Percentiles rank a stretch among this genome's conserved stretches.
Evolutionary conservation across 2,113 vertebrate genomes (phyloP).

Genomic region (Nothocercus nigrocapillus): DNA sequence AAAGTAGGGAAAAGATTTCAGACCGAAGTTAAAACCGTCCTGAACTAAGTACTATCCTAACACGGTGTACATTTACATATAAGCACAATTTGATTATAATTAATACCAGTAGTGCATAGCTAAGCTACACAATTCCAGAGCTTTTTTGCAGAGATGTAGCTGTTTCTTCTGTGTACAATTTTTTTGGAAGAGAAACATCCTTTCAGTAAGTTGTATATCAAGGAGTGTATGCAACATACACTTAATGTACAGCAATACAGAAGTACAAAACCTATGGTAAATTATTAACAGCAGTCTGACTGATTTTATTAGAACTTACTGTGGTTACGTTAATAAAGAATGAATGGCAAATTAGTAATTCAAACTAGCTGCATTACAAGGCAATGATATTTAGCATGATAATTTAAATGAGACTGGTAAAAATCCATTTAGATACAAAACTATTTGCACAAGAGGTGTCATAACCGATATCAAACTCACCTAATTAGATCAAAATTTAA

Average conservation of each 20-base stretch:
- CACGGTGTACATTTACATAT: neutral
- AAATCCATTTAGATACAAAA: neutral
- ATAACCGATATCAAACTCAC: neutral
- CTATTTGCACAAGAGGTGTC: neutral
- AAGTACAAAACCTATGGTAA: neutral
- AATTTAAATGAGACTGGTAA: conserved; percentile 2
- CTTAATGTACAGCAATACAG: neutral
- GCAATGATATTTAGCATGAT: neutral
- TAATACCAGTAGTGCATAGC: neutral
- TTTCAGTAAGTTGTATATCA: neutral
- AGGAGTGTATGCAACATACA: neutral
- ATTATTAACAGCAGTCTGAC: conserved; percentile 7
- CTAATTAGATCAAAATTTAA: conserved; percentile 39
- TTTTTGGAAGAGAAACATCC: neutral
- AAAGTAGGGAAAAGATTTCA: neutral
- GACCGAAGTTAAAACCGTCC: neutral
- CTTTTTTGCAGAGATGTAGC: neutral
- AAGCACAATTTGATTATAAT: neutral
- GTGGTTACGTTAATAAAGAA: conserved; percentile 42
- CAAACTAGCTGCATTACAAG: neutral
- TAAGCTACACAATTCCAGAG: neutral
- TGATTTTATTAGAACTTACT: conserved; percentile 21
- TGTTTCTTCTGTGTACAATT: neutral
- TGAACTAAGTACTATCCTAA: neutral
- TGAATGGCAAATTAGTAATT: neutral